Conservation (phyloP, 2,113 vertebrate genomes). For the Grantiella picta region DNA sequence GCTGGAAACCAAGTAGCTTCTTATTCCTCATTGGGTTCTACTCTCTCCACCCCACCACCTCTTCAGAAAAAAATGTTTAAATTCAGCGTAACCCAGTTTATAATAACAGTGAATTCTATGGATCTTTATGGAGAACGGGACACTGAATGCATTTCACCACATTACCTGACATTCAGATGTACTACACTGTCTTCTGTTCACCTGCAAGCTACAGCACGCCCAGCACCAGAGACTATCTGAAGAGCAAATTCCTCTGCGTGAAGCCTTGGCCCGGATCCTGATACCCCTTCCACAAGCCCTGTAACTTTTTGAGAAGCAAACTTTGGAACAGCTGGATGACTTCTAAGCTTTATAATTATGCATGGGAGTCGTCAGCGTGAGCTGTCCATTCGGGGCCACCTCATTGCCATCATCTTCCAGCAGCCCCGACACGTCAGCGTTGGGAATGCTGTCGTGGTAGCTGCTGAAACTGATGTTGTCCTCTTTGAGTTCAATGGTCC, state of each 20-base stretch:
- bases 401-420: slow-evolving; percentile 91
- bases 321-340: background rate
- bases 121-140: slow-evolving; percentile 40
- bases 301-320: background rate
- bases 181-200: background rate
- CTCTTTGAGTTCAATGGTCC: slow-evolving; percentile 98
- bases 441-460: slow-evolving; percentile 98
- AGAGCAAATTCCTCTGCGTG: background rate
- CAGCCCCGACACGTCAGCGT: slow-evolving; percentile 90
- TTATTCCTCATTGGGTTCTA: background rate
- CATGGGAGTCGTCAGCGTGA: slow-evolving; percentile 86
- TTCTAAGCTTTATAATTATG: slow-evolving; percentile 87
- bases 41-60: slow-evolving; percentile 32
- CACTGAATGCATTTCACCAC: background rate
- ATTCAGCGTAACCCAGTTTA: slow-evolving; percentile 7
- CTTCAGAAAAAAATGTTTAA: slow-evolving; percentile 48
- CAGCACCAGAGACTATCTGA: background rate
- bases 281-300: slow-evolving; percentile 5
- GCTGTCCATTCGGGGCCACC: slow-evolving; percentile 90
- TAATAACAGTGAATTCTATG: slow-evolving; percentile 25
- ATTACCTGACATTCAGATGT: slow-evolving; percentile 19
- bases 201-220: slow-evolving; percentile 32
- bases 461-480: slow-evolving; percentile 99
- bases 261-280: background rate
- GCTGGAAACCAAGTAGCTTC: slow-evolving; percentile 31